Base-by-base conservation (phyloP, 1,140 invertebrate genomes). In the Pseudomyrmex gracilis region DNA sequence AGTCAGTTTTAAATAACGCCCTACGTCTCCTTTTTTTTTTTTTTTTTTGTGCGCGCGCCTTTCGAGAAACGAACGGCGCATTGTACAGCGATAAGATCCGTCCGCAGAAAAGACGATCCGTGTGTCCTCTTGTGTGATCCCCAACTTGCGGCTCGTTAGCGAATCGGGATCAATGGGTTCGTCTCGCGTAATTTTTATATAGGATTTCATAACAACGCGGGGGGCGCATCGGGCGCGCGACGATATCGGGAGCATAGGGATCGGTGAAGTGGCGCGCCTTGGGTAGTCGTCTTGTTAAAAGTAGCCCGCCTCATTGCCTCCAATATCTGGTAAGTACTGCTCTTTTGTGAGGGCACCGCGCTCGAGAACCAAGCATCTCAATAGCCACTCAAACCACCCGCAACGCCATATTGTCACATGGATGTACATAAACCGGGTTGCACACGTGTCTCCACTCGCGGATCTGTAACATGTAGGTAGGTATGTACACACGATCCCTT, bases 261-360 rank as follows among this genome's bases (percentile, higher is more conserved):
- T 90, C 90, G 85, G 86, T 87, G 83, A 91, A 85, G 85, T 47
- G 73, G 68, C 12, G 74, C 9, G 43, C 53, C 64, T 34, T 88
- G 88, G 82, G 82, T 77, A 87, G 89, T 91, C 89, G 90, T 91
- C 91, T 92, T 91, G 91, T 92, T 89, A 91, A 91, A 90, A 91
- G 86, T 91, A 88, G 87, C 90, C 91, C 86, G 91, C 90, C 90
- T 92, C 90, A 92, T 91, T 91, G 90, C 87, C 90, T 91, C 91
- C 92, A 88, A 93, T 92, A 93, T 93, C 92, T 90, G 86, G 87
- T 88, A 88, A 85, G 85, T 82, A 86, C 90, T 88, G 87, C 88
- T 92, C 88, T 87, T 82, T 86, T 88, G 87, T 86, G 90, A 89
- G 87, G 89, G 86, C 84, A 90, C 76, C 66, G 55, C 20, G 84